phyloP scores from a whole-genome alignment of 2,888 invertebrate species.

The Ferrisia virgata region DNA sequence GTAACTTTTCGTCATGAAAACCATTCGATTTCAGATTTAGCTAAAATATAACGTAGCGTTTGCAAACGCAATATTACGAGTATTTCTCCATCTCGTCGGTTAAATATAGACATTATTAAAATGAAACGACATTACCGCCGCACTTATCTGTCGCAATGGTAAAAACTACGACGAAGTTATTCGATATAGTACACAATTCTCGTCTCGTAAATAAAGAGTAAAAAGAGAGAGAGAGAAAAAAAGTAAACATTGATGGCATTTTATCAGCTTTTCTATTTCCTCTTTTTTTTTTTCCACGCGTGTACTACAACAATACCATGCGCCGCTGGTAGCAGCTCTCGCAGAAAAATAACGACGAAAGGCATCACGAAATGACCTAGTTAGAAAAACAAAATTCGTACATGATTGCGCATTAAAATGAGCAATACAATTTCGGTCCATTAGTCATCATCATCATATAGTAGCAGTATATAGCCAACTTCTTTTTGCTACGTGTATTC shows the following conservation, averaged over 20 bases:
- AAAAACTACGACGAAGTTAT: neutral
- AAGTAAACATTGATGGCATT: conserved; percentile 6
- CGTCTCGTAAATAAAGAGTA: neutral
- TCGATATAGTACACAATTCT: neutral
- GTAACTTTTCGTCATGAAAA: no score
- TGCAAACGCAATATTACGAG: no score
- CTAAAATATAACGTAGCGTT: no score
- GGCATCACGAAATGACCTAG: conserved; percentile 16
- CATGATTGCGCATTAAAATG: conserved; percentile 21
- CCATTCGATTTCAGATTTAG: no score
- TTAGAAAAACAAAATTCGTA: conserved; percentile 29
- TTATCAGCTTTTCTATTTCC: conserved; percentile 15
- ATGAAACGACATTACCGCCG: neutral
- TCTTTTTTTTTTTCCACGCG: neutral
- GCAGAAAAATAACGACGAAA: neutral
- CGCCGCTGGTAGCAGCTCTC: neutral
- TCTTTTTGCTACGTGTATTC: neutral
- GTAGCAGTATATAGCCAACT: neutral
- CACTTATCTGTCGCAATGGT: neutral
- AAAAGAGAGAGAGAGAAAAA: neutral
- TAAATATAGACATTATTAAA: neutral
- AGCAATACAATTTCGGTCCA: conserved; percentile 20
- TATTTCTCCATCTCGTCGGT: no score
- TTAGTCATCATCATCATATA: neutral
- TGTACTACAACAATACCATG: neutral